phyloP scores from a whole-genome alignment of 2,113 vertebrate species.

The Gavia stellata region DNA sequence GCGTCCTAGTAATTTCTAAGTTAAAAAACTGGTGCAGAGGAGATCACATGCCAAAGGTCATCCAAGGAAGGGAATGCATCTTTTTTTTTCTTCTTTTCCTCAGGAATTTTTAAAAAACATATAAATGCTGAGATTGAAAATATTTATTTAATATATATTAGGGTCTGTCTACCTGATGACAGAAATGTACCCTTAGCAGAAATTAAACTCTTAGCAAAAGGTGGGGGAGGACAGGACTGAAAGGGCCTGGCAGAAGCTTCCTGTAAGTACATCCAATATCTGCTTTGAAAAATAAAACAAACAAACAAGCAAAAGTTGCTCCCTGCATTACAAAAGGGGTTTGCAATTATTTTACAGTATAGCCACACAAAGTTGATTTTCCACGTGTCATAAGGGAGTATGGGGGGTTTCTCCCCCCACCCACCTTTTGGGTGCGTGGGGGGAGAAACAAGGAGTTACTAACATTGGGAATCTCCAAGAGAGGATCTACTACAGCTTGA shows the following conservation, averaged over 20 bases:
- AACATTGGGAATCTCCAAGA: background rate
- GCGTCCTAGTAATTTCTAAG: background rate
- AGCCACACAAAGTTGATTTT: background rate
- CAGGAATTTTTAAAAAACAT: background rate
- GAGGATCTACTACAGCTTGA: background rate
- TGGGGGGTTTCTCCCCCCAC: too few species aligned
- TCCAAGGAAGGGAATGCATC: background rate
- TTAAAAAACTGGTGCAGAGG: background rate
- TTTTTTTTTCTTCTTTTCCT: background rate
- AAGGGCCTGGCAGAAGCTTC: background rate
- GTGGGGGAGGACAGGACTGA: background rate
- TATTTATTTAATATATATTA: background rate
- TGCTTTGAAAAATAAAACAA: background rate
- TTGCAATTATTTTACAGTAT: background rate
- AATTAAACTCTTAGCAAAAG: background rate
- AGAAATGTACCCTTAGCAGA: background rate
- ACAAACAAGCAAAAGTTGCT: background rate
- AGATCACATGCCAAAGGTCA: background rate
- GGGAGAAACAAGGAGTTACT: background rate
- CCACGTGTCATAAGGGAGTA: background rate
- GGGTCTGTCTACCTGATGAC: background rate
- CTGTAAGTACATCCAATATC: background rate
- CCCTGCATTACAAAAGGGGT: rapidly evolving
- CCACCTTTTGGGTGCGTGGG: too few species aligned
- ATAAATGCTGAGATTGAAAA: background rate